Conservation (phyloP, 2,888 invertebrate species). For the Helleia helle region DNA sequence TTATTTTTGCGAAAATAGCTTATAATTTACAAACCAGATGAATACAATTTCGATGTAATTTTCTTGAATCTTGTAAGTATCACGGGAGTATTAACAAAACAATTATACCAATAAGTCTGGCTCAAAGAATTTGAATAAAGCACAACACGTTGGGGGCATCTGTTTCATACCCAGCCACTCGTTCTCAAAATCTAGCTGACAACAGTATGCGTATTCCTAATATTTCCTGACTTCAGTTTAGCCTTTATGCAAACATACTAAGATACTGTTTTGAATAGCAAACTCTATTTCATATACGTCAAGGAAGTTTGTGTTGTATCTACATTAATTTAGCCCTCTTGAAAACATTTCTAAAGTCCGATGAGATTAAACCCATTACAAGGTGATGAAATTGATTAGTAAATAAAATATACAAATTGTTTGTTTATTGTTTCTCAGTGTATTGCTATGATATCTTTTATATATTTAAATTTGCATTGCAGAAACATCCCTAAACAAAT, state of each 20-base stretch:
- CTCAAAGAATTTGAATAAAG: slow-evolving; percentile 42
- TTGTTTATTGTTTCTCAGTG: not conserved
- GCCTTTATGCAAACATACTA: slow-evolving; percentile 23
- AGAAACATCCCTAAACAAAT: too few species aligned
- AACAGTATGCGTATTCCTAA: slow-evolving; percentile 9
- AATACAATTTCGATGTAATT: not conserved
- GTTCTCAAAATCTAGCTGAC: slow-evolving; percentile 10
- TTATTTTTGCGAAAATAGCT: too few species aligned
- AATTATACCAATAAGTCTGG: slow-evolving; percentile 54
- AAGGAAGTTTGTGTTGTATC: slow-evolving; percentile 41
- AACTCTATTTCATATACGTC: slow-evolving; percentile 8
- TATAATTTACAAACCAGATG: not conserved
- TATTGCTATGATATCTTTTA: not conserved
- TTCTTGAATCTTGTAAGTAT: slow-evolving; percentile 9
- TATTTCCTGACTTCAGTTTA: not conserved
- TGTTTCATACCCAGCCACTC: slow-evolving; percentile 45
- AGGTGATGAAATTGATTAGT: slow-evolving; percentile 50
- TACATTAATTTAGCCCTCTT: slow-evolving; percentile 66
- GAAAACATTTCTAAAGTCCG: slow-evolving; percentile 44
- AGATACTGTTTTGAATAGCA: slow-evolving; percentile 23
- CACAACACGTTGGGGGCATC: slow-evolving; percentile 55
- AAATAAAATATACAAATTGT: slow-evolving; percentile 25
- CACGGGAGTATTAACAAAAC: slow-evolving; percentile 47
- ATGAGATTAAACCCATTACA: slow-evolving; percentile 55
- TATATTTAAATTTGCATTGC: too few species aligned